phyloP scores from a whole-genome alignment of 2,797 vertebrate genomes.

The Stomatorhinus walkeri region DNA sequence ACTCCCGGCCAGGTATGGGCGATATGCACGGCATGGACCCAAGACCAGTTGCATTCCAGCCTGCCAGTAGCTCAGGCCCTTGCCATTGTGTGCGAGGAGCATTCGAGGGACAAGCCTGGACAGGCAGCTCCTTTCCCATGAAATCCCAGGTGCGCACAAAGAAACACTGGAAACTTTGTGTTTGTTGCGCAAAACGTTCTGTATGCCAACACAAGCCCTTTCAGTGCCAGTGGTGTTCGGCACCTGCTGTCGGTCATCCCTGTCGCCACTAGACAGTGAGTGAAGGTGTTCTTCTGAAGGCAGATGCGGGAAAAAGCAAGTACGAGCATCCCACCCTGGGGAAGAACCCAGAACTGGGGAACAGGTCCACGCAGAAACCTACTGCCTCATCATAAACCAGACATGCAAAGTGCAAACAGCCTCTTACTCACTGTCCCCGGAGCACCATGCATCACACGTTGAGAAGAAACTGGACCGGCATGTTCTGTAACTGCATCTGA shows the following conservation, averaged over 20 bases:
- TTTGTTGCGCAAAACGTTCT: conserved; percentile 2
- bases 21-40: conserved; percentile 10
- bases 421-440: background rate
- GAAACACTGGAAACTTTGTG: background rate
- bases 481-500: conserved; percentile 30
- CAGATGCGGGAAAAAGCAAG: background rate
- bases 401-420: background rate
- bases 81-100: conserved; percentile 28
- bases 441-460: background rate
- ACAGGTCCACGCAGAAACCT: background rate
- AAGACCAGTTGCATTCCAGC: conserved; percentile 32
- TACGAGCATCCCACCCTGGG: background rate
- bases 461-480: background rate
- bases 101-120: conserved; percentile 31
- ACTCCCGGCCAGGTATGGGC: conserved; percentile 15
- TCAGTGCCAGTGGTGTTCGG: background rate
- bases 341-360: background rate
- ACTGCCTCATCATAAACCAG: background rate
- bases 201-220: background rate
- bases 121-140: conserved; percentile 32
- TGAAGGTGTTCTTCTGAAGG: background rate
- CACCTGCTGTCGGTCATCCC: background rate
- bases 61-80: background rate
- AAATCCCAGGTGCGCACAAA: conserved; percentile 34
- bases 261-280: background rate